phyloP scores from a whole-genome alignment of 2,888 invertebrate genomes.

The Synergus gifuensis region DNA sequence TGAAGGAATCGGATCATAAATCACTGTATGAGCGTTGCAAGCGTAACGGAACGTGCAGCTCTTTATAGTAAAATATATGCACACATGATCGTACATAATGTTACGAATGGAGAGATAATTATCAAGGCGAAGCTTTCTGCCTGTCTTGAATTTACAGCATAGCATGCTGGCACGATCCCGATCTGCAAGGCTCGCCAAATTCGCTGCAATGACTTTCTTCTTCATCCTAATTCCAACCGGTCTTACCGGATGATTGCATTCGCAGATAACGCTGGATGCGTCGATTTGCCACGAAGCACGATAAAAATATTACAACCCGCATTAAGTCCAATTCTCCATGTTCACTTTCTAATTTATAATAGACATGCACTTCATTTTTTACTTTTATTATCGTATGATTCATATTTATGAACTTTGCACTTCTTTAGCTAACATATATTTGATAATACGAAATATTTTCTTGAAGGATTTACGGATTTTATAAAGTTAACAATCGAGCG shows the following conservation, averaged over 20 bases:
- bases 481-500: too few species aligned
- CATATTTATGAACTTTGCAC: background rate
- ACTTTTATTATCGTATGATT: background rate
- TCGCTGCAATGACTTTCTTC: constrained; percentile 39
- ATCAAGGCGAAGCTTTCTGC: constrained; percentile 32
- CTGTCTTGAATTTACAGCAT: constrained; percentile 26
- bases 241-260: constrained; percentile 36
- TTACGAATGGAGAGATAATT: constrained; percentile 36
- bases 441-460: too few species aligned
- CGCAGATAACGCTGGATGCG: constrained; percentile 31
- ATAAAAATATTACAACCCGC: constrained; percentile 23
- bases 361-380: background rate
- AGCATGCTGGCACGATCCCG: constrained; percentile 25
- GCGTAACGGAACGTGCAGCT: constrained; percentile 29
- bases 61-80: constrained; percentile 33
- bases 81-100: constrained; percentile 28
- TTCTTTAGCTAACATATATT: too few species aligned
- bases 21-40: constrained; percentile 17
- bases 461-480: too few species aligned
- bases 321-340: background rate
- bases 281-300: constrained; percentile 31
- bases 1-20: constrained; percentile 11
- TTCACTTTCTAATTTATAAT: background rate
- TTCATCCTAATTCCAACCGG: constrained; percentile 42
- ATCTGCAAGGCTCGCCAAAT: constrained; percentile 29